phyloP scores from a whole-genome alignment of 1,140 invertebrate genomes.

The Zaprionus tsacasi region DNA sequence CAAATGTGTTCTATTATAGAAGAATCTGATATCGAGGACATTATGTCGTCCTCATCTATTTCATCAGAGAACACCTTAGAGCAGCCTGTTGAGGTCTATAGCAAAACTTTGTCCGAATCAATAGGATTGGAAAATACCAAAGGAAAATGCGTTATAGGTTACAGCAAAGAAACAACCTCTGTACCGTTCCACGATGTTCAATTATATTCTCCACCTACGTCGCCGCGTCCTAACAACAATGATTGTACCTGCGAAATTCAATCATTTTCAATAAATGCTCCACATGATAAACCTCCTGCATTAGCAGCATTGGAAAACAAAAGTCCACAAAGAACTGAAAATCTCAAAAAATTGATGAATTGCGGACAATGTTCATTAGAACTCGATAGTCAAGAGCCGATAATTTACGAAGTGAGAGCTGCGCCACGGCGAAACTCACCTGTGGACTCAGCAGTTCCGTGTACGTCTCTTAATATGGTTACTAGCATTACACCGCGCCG shows the following conservation, averaged over 20 bases:
- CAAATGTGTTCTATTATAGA: constrained; percentile 36
- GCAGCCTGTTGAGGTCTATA: neutral
- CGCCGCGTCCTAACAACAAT: neutral
- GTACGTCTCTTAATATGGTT: neutral
- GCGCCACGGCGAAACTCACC: neutral
- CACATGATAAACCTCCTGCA: neutral
- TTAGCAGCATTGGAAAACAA: neutral
- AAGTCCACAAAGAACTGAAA: neutral
- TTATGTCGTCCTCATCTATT: neutral
- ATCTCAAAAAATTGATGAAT: neutral
- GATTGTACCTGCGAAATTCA: constrained; percentile 1
- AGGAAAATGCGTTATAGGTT: no score
- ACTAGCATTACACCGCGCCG: constrained; percentile 3
- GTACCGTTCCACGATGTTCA: constrained; percentile 18
- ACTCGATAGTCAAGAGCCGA: neutral
- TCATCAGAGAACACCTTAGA: neutral
- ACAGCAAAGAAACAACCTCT: neutral
- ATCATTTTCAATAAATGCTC: neutral
- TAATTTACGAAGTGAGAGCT: constrained; percentile 24
- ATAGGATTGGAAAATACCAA: neutral
- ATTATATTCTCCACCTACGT: neutral
- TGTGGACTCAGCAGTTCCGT: neutral
- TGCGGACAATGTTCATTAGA: neutral
- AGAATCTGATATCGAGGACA: constrained; percentile 29
- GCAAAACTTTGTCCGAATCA: neutral